Evolutionary conservation across 2,888 invertebrate genomes (phyloP), one percentile per base, ranked within the genome.

Genomic region (Tipula helvola): DNA sequence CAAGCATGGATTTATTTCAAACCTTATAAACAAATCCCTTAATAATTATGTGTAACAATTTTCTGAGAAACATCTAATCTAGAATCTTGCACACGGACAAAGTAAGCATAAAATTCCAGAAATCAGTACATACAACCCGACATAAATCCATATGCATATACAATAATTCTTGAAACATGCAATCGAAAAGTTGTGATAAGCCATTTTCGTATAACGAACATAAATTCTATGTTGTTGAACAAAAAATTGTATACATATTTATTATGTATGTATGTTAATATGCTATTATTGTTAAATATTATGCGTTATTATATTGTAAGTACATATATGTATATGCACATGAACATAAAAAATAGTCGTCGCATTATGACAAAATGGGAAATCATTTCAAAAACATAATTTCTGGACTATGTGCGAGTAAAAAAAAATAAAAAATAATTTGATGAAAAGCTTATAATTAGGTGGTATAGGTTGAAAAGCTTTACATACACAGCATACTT

Each of bases 251-350:
- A 57, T 18, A 18, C 18, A 57, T 57, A 0, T 57, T n/a, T n/a
- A n/a, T n/a, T n/a, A 18, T 57, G 47, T 47, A 47, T 71, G 28
- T 28, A 71, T 71, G 71, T 28, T n/a, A 28, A 71, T 71, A n/a
- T n/a, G n/a, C n/a, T n/a, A n/a, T 71, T 71, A 71, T 71, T 71
- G 71, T 71, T 71, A 71, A 71, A 71, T 71, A 71, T 71, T 71
- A 71, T 71, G 71, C 71, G 71, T 71, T 71, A 28, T 71, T 71
- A 71, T 71, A 71, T 71, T 71, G 71, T 71, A 71, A 71, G 28
- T 28, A 71, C 71, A 1, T 71, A 71, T n/a, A 16, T 3, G 10
- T 16, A 16, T 7, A 16, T 52, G 10, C n/a, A 47, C 13, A 47
- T 47, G 47, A 71, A 18, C 18, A 71, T 71, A 71, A 71, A 71